phyloP scores from a whole-genome alignment of 2,113 vertebrate genomes.

The Lamprologus lemairii region DNA sequence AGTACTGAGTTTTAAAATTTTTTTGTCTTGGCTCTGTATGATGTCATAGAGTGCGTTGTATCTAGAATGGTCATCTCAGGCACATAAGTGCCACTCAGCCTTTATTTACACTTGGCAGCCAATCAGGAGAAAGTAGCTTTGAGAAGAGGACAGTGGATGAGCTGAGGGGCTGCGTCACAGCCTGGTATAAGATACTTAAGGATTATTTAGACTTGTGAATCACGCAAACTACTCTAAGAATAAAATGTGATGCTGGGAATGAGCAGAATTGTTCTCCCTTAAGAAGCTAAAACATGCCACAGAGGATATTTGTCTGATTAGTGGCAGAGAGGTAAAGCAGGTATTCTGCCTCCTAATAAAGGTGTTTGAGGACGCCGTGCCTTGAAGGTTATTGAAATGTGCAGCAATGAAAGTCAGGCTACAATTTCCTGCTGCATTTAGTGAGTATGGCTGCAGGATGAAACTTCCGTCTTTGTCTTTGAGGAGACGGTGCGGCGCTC shows the following conservation, averaged over 20 bases:
- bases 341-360: neutral
- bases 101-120: neutral
- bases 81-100: neutral
- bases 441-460: neutral
- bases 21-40: neutral
- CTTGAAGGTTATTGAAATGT: neutral
- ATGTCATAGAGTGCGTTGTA: neutral
- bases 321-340: neutral
- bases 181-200: neutral
- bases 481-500: neutral
- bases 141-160: fast-evolving
- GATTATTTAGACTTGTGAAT: neutral
- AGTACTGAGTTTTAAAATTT: fast-evolving
- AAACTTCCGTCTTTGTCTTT: neutral
- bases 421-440: neutral
- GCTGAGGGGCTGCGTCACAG: neutral
- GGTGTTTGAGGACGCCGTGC: neutral
- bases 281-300: neutral
- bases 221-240: neutral
- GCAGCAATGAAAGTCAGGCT: neutral
- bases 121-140: neutral
- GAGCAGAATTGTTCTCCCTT: neutral
- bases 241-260: neutral
- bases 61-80: neutral
- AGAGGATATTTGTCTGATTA: neutral